These are phyloP conservation scores for Torymus tubicola DNA, from an alignment of 2,888 invertebrate genomes.

Conservation along the genomic window DNA sequence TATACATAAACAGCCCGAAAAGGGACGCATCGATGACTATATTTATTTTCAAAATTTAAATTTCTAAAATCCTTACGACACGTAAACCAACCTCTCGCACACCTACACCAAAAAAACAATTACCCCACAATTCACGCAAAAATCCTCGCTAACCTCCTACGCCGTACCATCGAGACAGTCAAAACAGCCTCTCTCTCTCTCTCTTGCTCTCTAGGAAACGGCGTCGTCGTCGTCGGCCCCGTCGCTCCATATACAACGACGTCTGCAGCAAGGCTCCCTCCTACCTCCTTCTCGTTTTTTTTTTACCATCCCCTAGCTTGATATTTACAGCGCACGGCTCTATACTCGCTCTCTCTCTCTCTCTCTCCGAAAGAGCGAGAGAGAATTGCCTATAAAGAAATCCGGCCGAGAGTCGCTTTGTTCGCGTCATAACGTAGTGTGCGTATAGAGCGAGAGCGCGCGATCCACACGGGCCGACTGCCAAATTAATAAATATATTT, in stretches of 20 bases:
- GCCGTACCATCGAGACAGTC: slow-evolving; percentile 2
- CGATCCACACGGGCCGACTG: slow-evolving; percentile 43
- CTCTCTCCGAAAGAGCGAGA: no score
- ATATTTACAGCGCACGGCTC: slow-evolving; percentile 73
- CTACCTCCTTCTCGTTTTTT: background rate
- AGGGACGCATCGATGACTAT: no score
- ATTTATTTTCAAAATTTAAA: no score
- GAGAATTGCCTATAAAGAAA: slow-evolving; percentile 76
- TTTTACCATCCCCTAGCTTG: slow-evolving; percentile 49
- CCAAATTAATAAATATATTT: slow-evolving; percentile 76
- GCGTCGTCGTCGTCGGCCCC: no score
- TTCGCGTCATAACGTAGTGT: slow-evolving; percentile 73
- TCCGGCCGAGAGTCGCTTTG: slow-evolving; percentile 73
- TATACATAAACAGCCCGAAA: no score
- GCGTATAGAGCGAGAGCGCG: background rate
- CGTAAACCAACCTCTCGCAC: no score
- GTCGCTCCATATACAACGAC: no score
- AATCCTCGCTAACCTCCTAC: no score
- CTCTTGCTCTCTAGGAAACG: background rate
- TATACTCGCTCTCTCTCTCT: slow-evolving; percentile 65
- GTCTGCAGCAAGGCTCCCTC: no score
- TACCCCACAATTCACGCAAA: no score
- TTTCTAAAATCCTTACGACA: no score
- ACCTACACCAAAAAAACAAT: no score
- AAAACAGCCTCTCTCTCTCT: slow-evolving; percentile 8